phyloP scores from a whole-genome alignment of 2,888 invertebrate genomes.

The Cheilosia pagana region DNA sequence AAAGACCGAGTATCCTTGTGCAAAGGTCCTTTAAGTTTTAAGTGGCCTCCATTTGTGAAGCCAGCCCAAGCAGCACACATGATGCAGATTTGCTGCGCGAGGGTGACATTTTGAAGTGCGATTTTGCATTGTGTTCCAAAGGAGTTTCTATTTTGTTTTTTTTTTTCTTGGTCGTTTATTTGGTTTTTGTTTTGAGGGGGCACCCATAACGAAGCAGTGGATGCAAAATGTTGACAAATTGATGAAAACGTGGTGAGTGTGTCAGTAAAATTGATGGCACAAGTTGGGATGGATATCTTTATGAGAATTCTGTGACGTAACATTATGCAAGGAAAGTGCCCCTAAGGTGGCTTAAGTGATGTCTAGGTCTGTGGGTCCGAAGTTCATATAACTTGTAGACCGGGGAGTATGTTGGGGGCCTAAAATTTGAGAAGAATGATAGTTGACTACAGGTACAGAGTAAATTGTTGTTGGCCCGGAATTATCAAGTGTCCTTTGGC shows the following conservation, averaged over 20 bases:
- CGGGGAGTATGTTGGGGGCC: too few species aligned
- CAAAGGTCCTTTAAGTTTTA: conserved; percentile 66
- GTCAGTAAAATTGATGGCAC: conserved; percentile 17
- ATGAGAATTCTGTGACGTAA: conserved; percentile 13
- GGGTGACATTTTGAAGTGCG: conserved; percentile 70
- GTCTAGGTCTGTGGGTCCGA: too few species aligned
- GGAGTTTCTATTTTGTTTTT: conserved; percentile 31
- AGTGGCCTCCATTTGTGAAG: conserved; percentile 70
- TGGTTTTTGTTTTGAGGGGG: conserved; percentile 7
- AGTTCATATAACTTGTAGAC: too few species aligned
- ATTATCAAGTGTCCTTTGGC: too few species aligned
- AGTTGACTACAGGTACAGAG: too few species aligned
- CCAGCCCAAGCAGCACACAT: conserved; percentile 21
- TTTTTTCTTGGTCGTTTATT: background rate
- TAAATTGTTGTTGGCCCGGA: too few species aligned
- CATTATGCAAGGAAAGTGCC: background rate
- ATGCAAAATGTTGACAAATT: conserved; percentile 30
- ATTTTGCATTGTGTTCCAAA: conserved; percentile 56
- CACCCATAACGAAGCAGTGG: conserved; percentile 12
- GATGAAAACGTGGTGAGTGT: conserved; percentile 9
- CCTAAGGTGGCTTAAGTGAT: too few species aligned
- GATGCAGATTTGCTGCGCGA: conserved; percentile 37
- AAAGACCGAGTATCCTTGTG: conserved; percentile 47
- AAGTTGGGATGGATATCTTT: conserved; percentile 2
- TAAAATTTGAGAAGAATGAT: too few species aligned